These are phyloP conservation scores for Chironomus riparius DNA, from an alignment of 2,888 invertebrate species.

Conservation along the genomic window DNA sequence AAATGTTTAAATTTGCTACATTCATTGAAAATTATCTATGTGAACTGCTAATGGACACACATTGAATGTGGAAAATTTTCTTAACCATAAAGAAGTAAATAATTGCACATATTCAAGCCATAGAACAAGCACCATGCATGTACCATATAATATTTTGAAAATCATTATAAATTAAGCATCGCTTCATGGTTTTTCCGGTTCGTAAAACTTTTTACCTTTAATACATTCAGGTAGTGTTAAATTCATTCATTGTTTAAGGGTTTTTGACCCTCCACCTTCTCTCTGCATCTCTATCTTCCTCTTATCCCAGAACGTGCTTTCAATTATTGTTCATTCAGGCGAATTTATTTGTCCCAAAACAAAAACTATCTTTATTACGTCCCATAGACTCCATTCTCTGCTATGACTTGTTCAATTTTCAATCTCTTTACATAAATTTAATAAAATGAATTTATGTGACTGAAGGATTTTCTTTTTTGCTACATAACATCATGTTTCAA, in stretches of 20 bases:
- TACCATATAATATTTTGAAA: neutral
- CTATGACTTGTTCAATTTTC: too few relatives aligned
- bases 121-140: neutral
- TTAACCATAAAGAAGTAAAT: neutral
- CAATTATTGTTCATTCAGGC: neutral
- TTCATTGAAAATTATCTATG: too few relatives aligned
- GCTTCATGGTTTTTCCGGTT: conserved; percentile 6
- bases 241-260: neutral
- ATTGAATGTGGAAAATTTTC: too few relatives aligned
- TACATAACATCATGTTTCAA: too few relatives aligned
- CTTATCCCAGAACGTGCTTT: neutral
- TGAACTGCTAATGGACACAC: too few relatives aligned
- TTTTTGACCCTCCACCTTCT: neutral
- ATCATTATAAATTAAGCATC: conserved; percentile 3
- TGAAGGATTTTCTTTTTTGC: too few relatives aligned
- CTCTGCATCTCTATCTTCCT: neutral
- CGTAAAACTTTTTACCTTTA: neutral
- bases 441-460: too few relatives aligned
- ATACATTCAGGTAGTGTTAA: neutral
- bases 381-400: too few relatives aligned
- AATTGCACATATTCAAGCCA: neutral
- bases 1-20: too few relatives aligned
- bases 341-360: neutral
- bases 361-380: neutral
- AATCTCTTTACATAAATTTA: too few relatives aligned